phyloP scores from a whole-genome alignment of 2,797 vertebrate genomes.

The Xiphorhynchus erythropygius region DNA sequence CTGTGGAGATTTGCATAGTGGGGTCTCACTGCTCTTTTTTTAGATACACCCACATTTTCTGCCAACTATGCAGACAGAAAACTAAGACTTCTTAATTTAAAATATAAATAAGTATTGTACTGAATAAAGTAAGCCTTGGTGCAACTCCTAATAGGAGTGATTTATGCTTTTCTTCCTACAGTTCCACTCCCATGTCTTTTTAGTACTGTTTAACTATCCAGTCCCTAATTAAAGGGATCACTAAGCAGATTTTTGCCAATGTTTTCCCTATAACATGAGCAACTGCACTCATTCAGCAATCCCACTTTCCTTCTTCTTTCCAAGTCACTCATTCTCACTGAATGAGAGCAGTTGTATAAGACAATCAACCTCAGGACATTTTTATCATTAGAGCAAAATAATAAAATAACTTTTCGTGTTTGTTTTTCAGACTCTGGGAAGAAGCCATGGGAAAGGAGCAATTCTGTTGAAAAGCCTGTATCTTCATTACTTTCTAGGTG shows the following conservation, averaged over 20 bases:
- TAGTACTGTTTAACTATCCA: not conserved
- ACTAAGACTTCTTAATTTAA: not conserved
- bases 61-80: not conserved
- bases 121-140: not conserved
- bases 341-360: not conserved
- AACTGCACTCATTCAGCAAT: not conserved
- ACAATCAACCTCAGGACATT: not conserved
- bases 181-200: not conserved
- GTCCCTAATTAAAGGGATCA: not conserved
- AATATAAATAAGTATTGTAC: not conserved
- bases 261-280: not conserved
- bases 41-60: not conserved
- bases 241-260: not conserved
- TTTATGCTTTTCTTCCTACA: not conserved
- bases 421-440: conserved; percentile 86
- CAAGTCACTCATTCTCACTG: not conserved
- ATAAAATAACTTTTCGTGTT: not conserved
- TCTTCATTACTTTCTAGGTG: conserved; percentile 91
- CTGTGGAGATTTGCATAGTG: not conserved
- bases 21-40: not conserved
- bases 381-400: not conserved
- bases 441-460: conserved; percentile 98
- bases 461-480: conserved; percentile 92
- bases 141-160: not conserved
- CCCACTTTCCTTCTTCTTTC: not conserved